These are phyloP conservation scores for Galbula dea DNA, from an alignment of 2,113 vertebrate species.

Conservation along the genomic window DNA sequence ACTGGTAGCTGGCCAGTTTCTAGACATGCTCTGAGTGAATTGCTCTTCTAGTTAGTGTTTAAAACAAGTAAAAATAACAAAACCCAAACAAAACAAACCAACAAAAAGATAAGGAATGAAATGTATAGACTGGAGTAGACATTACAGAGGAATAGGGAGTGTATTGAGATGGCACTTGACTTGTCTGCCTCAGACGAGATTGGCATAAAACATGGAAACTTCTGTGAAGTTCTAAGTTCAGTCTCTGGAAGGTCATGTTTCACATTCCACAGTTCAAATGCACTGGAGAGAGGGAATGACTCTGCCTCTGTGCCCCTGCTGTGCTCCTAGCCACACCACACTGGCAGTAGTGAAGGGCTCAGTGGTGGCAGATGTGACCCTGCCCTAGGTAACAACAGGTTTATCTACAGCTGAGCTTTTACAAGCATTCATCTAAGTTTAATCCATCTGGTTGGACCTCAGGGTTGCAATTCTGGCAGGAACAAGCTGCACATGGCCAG, in stretches of 20 bases:
- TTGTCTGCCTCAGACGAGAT: neutral
- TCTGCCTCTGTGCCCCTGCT: neutral
- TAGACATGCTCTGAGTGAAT: neutral
- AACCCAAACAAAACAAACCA: neutral
- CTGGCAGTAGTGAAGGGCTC: neutral
- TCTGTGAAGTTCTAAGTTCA: neutral
- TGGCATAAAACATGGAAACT: neutral
- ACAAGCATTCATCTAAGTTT: neutral
- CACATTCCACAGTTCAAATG: neutral
- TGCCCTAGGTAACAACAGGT: neutral
- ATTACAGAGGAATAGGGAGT: neutral
- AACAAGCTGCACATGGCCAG: neutral
- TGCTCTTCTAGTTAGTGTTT: neutral
- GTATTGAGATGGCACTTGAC: neutral
- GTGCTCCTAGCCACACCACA: neutral
- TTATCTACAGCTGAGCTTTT: neutral
- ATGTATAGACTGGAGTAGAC: neutral
- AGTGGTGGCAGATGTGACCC: neutral
- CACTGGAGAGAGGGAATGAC: neutral
- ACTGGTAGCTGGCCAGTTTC: neutral
- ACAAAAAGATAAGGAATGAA: neutral
- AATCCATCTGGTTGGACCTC: neutral
- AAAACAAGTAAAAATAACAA: neutral
- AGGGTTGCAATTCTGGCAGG: neutral
- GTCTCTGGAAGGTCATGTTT: neutral